These are phyloP conservation scores for Brachionus sp. DNA, from an alignment of 1,140 invertebrate species.

Conservation along the genomic window DNA sequence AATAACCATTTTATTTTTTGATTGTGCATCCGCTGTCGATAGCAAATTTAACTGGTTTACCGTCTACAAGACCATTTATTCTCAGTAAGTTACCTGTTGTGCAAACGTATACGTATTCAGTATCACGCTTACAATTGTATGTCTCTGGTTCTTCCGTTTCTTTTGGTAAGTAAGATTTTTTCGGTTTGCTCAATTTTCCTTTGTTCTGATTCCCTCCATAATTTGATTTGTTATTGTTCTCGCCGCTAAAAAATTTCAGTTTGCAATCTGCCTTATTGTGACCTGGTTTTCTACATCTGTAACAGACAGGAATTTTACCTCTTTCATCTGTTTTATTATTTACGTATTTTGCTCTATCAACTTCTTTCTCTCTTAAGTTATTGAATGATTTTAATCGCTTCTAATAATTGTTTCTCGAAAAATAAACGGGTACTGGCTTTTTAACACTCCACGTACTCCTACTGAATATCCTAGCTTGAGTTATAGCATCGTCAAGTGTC, in stretches of 20 bases:
- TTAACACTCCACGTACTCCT: background rate
- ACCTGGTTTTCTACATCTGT: too few relatives aligned
- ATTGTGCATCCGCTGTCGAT: background rate
- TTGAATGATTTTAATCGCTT: background rate
- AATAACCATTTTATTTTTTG: too few relatives aligned
- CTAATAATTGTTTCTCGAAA: background rate
- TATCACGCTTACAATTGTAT: background rate
- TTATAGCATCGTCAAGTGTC: too few relatives aligned
- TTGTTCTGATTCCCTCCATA: background rate
- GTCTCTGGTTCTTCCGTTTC: background rate
- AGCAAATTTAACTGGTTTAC: too few relatives aligned
- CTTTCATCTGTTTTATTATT: too few relatives aligned
- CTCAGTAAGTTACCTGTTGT: background rate
- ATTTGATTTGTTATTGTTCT: background rate
- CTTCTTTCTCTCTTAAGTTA: background rate
- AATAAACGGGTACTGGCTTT: background rate
- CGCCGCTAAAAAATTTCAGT: background rate
- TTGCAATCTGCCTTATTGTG: too few relatives aligned
- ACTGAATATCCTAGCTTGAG: background rate
- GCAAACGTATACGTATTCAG: background rate
- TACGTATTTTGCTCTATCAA: too few relatives aligned
- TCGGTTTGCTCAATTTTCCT: background rate
- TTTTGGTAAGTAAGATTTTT: background rate
- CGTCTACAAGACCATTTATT: background rate
- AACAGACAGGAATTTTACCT: too few relatives aligned